Evolutionary conservation across 1,140 invertebrate genomes (phyloP), one percentile per base, ranked within the genome.

Genomic region (Campodea augens): DNA sequence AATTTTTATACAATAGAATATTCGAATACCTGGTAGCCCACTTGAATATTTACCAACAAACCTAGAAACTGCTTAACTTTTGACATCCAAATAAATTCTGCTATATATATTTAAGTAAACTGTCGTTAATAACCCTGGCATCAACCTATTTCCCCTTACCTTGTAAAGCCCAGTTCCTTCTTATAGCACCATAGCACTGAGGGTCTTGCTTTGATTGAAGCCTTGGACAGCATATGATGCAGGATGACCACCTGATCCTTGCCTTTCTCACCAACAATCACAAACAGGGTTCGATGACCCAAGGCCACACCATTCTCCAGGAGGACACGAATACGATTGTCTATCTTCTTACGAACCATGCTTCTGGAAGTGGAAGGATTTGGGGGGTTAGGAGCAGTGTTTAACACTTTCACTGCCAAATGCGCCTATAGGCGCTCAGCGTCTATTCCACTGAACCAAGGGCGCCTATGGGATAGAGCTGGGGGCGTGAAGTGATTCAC

Each of bases 151-250:
- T 32, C 12, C 7, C 21, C 63, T 62, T 66, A 83, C 78, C 80
- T 84, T 60, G 80, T 93, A 54, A 98, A 87, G 54, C 89, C 78
- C 57, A 98, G 66, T 66, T 91, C 82, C 57, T 89, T 98, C 64
- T 98, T 98, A 61, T 98, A 98, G 61, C 95, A 98, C 96, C 96
- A 99, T 18, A 99, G 62, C 0, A 98, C 88, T 29, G 75, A 78
- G 7, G 95, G 93, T 46, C 91, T 71, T 0, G 89, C 75, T 67
- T 91, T 91, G 0, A 97, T 78, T 44, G 77, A 74, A 4, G 91
- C 82, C 67, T 98, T 98, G 0, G 88, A 80, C 22, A 98, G 65
- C 75, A 99, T 96, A 56, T 99, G 90, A 70, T 98, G 92, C 1
- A 98, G 65, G 61, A 95, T 89, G 2, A 91, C 85, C 49, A 97